Conservation (phyloP, 2,888 invertebrate species). For the Thymelicus sylvestris region DNA sequence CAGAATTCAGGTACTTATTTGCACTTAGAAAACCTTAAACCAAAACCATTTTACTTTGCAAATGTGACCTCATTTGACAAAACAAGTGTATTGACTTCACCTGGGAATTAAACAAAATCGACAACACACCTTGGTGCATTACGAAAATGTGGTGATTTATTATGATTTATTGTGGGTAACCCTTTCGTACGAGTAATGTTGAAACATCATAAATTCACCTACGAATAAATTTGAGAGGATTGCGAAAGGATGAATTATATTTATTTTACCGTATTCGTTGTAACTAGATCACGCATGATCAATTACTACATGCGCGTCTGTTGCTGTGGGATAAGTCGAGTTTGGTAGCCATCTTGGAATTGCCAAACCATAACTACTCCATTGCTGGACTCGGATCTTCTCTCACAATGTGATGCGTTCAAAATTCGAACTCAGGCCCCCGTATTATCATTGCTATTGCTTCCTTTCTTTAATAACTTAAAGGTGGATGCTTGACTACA, state of each 20-base stretch:
- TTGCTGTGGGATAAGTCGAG: neutral
- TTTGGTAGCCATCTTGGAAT: too few relatives aligned
- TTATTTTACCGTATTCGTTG: slow-evolving; percentile 21
- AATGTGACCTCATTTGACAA: slow-evolving; percentile 16
- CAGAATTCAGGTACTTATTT: neutral
- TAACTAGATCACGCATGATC: slow-evolving; percentile 13
- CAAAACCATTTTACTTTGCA: slow-evolving; percentile 1
- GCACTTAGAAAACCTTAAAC: slow-evolving; percentile 19
- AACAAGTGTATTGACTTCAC: slow-evolving; percentile 16
- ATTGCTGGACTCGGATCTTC: too few relatives aligned
- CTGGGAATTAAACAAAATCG: slow-evolving; percentile 21
- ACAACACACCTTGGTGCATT: slow-evolving; percentile 5
- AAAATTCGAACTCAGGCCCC: too few relatives aligned
- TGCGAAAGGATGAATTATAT: slow-evolving; percentile 26
- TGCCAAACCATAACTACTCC: too few relatives aligned
- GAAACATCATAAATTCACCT: slow-evolving; percentile 4
- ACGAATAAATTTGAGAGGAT: slow-evolving; percentile 9
- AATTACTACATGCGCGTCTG: neutral
- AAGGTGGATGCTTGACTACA: too few relatives aligned
- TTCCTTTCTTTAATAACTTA: too few relatives aligned
- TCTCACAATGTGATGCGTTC: too few relatives aligned
- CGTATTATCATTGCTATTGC: too few relatives aligned
- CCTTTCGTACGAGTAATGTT: neutral
- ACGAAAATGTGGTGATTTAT: slow-evolving; percentile 20
- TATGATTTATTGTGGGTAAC: slow-evolving; percentile 12